phyloP scores from a whole-genome alignment of 2,888 invertebrate genomes.

The Eupsilia transversa region DNA sequence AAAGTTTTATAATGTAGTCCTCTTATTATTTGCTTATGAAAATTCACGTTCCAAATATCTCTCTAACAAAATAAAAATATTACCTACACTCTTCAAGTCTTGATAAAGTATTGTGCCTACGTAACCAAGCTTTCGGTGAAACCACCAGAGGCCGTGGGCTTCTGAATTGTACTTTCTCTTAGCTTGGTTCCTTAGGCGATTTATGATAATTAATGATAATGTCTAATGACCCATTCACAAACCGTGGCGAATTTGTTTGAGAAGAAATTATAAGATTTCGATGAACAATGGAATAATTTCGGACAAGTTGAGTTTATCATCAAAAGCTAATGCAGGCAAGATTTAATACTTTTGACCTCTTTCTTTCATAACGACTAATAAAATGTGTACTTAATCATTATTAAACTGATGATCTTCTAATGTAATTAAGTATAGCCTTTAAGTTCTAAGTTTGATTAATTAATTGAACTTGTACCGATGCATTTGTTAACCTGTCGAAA shows the following conservation, averaged over 20 bases:
- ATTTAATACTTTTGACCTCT: background rate
- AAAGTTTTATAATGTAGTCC: background rate
- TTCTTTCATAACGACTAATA: background rate
- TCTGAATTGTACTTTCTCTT: constrained; percentile 53
- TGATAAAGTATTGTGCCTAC: background rate
- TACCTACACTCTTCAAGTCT: background rate
- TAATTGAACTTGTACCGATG: no score
- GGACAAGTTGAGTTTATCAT: background rate
- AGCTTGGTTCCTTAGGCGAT: constrained; percentile 33
- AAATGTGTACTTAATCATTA: background rate
- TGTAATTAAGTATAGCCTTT: no score
- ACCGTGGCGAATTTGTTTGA: constrained; percentile 23
- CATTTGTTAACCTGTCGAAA: no score
- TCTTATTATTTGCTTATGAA: background rate
- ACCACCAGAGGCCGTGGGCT: constrained; percentile 14
- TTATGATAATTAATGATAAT: constrained; percentile 43
- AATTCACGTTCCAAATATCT: background rate
- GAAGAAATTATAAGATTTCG: background rate
- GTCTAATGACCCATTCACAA: constrained; percentile 38
- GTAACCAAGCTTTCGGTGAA: constrained; percentile 23
- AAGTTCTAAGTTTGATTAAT: no score
- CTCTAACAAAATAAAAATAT: background rate
- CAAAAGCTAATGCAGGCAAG: background rate
- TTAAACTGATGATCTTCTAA: background rate
- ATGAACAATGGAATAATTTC: constrained; percentile 12